Conservation (phyloP, 2,797 vertebrate genomes). For the Ispidina picta region DNA sequence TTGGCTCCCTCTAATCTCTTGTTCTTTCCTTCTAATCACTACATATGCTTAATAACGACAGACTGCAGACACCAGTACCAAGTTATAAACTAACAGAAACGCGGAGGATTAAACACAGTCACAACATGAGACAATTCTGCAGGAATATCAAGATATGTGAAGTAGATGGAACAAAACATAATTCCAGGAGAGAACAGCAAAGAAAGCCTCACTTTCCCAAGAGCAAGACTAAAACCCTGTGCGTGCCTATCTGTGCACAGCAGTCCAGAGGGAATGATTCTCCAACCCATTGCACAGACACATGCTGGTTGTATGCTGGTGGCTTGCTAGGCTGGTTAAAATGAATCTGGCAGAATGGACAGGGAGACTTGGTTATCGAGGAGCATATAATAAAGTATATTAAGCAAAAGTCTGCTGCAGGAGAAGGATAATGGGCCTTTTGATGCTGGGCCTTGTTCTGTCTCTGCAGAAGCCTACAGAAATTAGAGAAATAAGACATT, state of each 20-base stretch:
- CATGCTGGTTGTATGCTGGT: neutral
- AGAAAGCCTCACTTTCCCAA: neutral
- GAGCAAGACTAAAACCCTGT: neutral
- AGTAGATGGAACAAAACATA: neutral
- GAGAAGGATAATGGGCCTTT: neutral
- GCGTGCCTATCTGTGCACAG: rapidly evolving
- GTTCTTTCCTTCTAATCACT: constrained; percentile 30
- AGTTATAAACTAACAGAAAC: neutral
- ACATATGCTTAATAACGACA: neutral
- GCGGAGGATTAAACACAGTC: neutral
- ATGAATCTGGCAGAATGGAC: neutral
- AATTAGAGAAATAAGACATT: neutral
- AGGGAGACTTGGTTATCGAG: neutral
- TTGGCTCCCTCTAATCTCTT: constrained; percentile 44
- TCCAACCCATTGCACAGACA: neutral
- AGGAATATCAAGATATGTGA: neutral
- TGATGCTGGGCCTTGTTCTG: neutral
- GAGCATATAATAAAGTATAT: neutral
- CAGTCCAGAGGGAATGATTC: neutral
- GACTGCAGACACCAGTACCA: constrained; percentile 13
- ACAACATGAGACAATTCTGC: neutral
- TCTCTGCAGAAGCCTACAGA: neutral
- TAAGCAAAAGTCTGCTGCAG: neutral
- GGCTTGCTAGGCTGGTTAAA: neutral
- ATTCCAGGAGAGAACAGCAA: neutral